Conservation (phyloP, 2,888 invertebrate species). For the Oscheius myriophilus region DNA sequence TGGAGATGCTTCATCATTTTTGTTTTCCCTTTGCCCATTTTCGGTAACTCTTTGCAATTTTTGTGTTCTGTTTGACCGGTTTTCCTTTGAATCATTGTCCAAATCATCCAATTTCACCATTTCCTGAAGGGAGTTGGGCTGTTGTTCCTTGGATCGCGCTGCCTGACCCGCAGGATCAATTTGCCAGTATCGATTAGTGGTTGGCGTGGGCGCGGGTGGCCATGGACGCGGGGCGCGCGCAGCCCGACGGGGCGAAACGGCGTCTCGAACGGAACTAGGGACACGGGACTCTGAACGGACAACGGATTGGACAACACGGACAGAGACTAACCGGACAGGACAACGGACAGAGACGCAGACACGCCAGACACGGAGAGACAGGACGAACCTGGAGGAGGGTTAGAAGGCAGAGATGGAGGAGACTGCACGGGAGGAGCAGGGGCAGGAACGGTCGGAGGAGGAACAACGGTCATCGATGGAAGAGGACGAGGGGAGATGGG, state of each 20-base stretch:
- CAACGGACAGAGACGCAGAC: constrained; percentile 16
- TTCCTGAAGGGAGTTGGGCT: constrained; percentile 30
- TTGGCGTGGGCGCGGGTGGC: constrained; percentile 38
- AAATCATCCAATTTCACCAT: constrained; percentile 23
- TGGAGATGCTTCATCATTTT: neutral
- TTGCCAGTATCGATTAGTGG: constrained; percentile 49
- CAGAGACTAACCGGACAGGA: neutral
- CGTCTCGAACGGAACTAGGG: constrained; percentile 47
- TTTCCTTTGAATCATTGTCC: neutral
- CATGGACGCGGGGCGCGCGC: constrained; percentile 39
- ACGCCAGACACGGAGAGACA: neutral
- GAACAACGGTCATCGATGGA: neutral
- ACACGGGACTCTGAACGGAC: constrained; percentile 43
- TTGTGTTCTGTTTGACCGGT: constrained; percentile 14
- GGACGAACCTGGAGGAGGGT: constrained; percentile 25
- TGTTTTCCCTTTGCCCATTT: neutral
- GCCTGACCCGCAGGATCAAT: constrained; percentile 44
- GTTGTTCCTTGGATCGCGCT: constrained; percentile 32
- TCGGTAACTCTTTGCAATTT: too few species aligned
- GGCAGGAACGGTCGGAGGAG: constrained; percentile 1
- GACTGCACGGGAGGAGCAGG: constrained; percentile 5
- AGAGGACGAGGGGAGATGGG: constrained; percentile 24
- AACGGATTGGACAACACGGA: constrained; percentile 10
- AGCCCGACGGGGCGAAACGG: constrained; percentile 43
- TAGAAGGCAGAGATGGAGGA: constrained; percentile 30